A percentile compares a stretch with the other conserved stretches of the same genome.
These are phyloP conservation scores for Oppia nitens DNA, from an alignment of 1,140 invertebrate genomes.

Conservation along the genomic window DNA sequence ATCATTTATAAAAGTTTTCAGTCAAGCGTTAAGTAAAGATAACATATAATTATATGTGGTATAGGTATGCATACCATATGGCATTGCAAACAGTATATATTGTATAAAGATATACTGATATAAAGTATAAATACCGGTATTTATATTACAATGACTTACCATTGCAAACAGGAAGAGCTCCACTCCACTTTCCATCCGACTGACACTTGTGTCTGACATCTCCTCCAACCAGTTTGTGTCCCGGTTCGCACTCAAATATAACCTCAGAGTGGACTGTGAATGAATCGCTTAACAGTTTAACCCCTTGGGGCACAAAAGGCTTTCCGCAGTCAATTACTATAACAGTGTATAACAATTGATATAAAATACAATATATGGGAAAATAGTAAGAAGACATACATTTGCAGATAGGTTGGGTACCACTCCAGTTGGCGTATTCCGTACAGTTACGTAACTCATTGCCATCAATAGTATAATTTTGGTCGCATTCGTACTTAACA, in stretches of 20 bases:
- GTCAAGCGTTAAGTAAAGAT: background rate
- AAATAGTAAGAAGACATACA: slow-evolving; percentile 15
- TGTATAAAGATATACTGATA: background rate
- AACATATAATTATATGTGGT: background rate
- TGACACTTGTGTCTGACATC: slow-evolving; percentile 43
- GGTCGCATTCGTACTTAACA: slow-evolving; percentile 49
- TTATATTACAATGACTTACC: slow-evolving; percentile 50
- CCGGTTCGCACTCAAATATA: slow-evolving; percentile 67
- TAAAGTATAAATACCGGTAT: background rate
- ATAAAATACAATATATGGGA: background rate
- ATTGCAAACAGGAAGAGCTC: slow-evolving; percentile 57
- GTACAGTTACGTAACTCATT: slow-evolving; percentile 43
- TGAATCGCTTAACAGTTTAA: slow-evolving; percentile 65
- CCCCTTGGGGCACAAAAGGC: slow-evolving; percentile 60
- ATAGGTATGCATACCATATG: background rate
- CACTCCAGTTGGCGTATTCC: slow-evolving; percentile 60
- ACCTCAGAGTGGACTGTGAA: slow-evolving; percentile 69
- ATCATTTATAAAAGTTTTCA: background rate
- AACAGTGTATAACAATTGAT: slow-evolving; percentile 19
- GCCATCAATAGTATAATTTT: slow-evolving; percentile 67
- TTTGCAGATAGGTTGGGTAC: slow-evolving; percentile 27
- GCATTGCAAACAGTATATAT: background rate
- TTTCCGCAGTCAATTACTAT: slow-evolving; percentile 72
- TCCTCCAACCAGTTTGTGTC: slow-evolving; percentile 55
- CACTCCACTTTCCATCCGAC: slow-evolving; percentile 59